These are phyloP conservation scores for Plecturocebus donacophilus DNA, from an alignment of 2,113 vertebrate genomes.

Conservation along the genomic window DNA sequence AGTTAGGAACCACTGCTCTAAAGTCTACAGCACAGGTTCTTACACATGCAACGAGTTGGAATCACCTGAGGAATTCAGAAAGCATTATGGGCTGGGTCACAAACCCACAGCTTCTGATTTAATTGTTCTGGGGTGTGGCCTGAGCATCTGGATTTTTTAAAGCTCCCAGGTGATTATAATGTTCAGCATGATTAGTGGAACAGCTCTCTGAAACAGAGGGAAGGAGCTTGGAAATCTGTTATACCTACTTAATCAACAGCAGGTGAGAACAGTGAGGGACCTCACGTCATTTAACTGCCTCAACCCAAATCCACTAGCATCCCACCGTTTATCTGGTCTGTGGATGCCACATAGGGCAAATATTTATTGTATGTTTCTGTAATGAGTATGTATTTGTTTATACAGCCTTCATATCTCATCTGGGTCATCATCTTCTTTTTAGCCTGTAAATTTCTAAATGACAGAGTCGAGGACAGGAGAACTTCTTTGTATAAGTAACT, in stretches of 20 bases:
- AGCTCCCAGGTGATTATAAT: background rate
- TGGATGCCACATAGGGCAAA: background rate
- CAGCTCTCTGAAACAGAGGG: background rate
- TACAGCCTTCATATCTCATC: slow-evolving; percentile 1
- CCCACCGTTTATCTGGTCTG: background rate
- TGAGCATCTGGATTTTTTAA: background rate
- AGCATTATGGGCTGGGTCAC: background rate
- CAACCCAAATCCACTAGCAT: background rate
- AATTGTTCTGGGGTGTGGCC: background rate
- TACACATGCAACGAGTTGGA: background rate
- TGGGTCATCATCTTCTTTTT: background rate
- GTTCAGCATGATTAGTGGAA: background rate
- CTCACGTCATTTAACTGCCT: background rate
- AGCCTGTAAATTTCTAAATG: background rate
- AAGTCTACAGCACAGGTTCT: background rate
- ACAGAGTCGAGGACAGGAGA: background rate
- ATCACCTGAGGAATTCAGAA: background rate
- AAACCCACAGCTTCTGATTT: background rate
- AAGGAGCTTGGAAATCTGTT: background rate
- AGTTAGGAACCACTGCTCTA: background rate
- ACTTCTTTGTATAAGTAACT: background rate
- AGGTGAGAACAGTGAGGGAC: background rate
- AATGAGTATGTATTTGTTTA: slow-evolving; percentile 35
- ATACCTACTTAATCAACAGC: background rate
- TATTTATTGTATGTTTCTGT: slow-evolving; percentile 28